Evolutionary conservation across 2,113 vertebrate genomes (phyloP).

Genomic region (Callipepla squamata): DNA sequence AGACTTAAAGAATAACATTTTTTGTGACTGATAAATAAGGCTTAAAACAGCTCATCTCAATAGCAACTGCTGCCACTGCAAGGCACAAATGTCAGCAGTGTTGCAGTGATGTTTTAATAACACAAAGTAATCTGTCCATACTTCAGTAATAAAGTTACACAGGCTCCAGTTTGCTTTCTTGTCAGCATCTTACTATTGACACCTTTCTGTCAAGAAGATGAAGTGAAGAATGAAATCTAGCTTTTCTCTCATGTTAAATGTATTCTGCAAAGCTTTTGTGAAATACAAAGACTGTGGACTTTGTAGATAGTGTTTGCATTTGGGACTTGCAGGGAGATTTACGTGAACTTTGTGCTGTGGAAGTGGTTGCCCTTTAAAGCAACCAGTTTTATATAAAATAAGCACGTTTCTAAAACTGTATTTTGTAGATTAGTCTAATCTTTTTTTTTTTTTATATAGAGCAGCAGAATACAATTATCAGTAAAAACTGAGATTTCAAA

Average conservation of each 20-base stretch:
- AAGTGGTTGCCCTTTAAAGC: conserved; percentile 32
- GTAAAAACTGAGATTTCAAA: background rate
- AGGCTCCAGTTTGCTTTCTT: conserved; percentile 43
- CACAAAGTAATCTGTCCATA: background rate
- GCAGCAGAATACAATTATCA: background rate
- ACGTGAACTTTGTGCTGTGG: conserved; percentile 38
- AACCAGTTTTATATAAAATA: conserved; percentile 18
- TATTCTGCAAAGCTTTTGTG: conserved; percentile 46
- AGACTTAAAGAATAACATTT: background rate
- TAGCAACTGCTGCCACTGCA: background rate
- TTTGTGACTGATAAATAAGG: background rate
- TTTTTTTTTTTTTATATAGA: background rate
- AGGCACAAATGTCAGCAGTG: background rate
- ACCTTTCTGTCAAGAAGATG: conserved; percentile 69
- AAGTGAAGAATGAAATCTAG: conserved; percentile 29
- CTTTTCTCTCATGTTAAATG: conserved; percentile 54
- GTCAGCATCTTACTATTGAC: conserved; percentile 29
- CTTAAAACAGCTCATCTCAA: background rate
- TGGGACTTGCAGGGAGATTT: conserved; percentile 27
- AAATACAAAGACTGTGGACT: conserved; percentile 35
- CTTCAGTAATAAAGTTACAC: conserved; percentile 51
- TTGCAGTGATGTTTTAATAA: conserved; percentile 22
- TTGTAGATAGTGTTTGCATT: conserved; percentile 63
- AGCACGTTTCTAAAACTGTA: background rate
- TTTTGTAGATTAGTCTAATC: background rate